Evolutionary conservation across 1,140 invertebrate species (phyloP).

Genomic region (Ericerus pela): DNA sequence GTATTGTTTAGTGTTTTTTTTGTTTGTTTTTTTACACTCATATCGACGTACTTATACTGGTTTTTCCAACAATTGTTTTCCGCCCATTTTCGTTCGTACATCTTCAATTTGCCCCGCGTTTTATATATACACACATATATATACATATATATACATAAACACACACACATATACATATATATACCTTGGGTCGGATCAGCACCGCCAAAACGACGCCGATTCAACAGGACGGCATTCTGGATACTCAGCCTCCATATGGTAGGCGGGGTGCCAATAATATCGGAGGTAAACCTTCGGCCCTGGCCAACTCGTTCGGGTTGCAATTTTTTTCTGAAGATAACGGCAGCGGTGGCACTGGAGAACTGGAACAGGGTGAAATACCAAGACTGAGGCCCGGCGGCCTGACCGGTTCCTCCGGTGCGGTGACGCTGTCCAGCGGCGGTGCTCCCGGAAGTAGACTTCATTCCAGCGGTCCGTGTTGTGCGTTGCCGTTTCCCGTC

Average conservation of each 20-base stretch:
- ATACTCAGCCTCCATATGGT: conserved; percentile 19
- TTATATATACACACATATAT: too few relatives aligned
- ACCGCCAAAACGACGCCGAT: conserved; percentile 23
- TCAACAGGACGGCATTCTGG: conserved; percentile 18
- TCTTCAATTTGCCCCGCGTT: too few relatives aligned
- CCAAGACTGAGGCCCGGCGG: conserved; percentile 12
- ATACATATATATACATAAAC: too few relatives aligned
- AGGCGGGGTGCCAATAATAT: conserved; percentile 17
- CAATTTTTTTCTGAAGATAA: conserved; percentile 19
- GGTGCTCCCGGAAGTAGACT: conserved; percentile 10
- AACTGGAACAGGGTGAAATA: conserved; percentile 3
- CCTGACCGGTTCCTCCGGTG: background rate
- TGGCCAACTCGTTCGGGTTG: conserved; percentile 18
- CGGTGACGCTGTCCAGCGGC: background rate
- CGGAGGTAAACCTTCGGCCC: conserved; percentile 18
- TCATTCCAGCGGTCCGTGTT: conserved; percentile 20
- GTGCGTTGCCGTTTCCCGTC: conserved; percentile 20
- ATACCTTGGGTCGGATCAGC: too few relatives aligned
- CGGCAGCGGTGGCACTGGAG: background rate
- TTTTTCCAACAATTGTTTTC: too few relatives aligned
- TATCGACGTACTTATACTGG: too few relatives aligned
- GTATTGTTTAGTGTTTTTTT: too few relatives aligned
- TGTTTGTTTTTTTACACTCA: too few relatives aligned
- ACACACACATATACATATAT: too few relatives aligned
- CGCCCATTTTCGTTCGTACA: too few relatives aligned